Evolutionary conservation across 2,888 invertebrate genomes (phyloP).

Genomic region (Tenthredo distinguenda): DNA sequence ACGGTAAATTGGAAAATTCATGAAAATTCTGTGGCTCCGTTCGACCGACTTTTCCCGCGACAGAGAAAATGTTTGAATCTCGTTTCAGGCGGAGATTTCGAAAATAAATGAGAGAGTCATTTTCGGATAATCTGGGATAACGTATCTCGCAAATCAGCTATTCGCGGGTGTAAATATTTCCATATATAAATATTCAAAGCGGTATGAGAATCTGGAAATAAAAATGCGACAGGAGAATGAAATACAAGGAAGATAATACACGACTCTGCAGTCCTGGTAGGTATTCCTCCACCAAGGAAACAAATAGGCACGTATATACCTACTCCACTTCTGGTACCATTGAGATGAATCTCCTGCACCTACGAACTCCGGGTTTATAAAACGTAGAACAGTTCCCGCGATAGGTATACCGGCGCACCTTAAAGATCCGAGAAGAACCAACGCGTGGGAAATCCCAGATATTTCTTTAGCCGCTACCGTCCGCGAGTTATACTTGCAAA

Average conservation of each 20-base stretch:
- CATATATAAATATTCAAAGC: constrained; percentile 1
- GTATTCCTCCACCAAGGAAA: background rate
- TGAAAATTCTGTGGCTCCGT: background rate
- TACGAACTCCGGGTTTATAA: constrained; percentile 17
- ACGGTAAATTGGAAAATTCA: background rate
- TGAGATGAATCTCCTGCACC: constrained; percentile 24
- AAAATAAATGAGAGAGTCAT: background rate
- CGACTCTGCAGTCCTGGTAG: background rate
- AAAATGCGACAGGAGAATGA: background rate
- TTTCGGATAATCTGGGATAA: too few species aligned
- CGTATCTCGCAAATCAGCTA: background rate
- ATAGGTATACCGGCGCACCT: constrained; percentile 15
- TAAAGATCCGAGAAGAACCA: background rate
- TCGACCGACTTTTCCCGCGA: background rate
- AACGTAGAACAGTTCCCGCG: constrained; percentile 34
- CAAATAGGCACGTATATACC: background rate
- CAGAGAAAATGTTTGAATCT: background rate
- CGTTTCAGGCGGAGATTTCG: background rate
- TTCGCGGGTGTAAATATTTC: background rate
- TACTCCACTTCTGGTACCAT: constrained; percentile 8
- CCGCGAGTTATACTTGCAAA: constrained; percentile 4
- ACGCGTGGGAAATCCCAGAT: constrained; percentile 32
- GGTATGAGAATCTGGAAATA: background rate
- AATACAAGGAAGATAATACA: background rate
- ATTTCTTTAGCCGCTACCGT: background rate